These are phyloP conservation scores for Leucopternis melanops DNA, from an alignment of 2,113 vertebrate genomes.

Conservation along the genomic window DNA sequence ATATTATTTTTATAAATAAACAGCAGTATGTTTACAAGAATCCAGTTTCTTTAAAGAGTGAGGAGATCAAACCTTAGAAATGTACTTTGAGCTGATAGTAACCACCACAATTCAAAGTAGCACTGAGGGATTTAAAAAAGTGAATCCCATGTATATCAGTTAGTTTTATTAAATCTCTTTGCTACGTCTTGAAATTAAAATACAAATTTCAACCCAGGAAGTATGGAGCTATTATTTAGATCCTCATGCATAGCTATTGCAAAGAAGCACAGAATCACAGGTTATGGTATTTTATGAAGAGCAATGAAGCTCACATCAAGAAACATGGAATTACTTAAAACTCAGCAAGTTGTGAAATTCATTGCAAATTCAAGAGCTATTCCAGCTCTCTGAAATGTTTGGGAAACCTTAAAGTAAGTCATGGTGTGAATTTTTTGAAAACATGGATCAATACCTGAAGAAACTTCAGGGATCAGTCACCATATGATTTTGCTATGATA, in stretches of 20 bases:
- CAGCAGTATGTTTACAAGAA: not conserved
- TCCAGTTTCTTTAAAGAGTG: not conserved
- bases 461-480: not conserved
- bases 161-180: not conserved
- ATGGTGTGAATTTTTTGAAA: not conserved
- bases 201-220: not conserved
- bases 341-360: not conserved
- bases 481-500: not conserved
- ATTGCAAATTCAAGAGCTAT: not conserved
- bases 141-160: not conserved
- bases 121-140: not conserved
- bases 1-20: not conserved
- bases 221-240: not conserved
- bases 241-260: not conserved
- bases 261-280: not conserved
- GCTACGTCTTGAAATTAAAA: not conserved
- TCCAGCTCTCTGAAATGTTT: not conserved
- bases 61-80: not conserved
- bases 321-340: not conserved
- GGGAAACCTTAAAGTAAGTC: not conserved
- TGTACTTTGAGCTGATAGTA: not conserved
- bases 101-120: not conserved
- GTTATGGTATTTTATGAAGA: not conserved
- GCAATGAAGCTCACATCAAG: not conserved
- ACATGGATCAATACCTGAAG: not conserved